Evolutionary conservation across 2,888 invertebrate genomes (phyloP), one percentile per base, ranked within the genome.

Genomic region (Eulithis prunata): DNA sequence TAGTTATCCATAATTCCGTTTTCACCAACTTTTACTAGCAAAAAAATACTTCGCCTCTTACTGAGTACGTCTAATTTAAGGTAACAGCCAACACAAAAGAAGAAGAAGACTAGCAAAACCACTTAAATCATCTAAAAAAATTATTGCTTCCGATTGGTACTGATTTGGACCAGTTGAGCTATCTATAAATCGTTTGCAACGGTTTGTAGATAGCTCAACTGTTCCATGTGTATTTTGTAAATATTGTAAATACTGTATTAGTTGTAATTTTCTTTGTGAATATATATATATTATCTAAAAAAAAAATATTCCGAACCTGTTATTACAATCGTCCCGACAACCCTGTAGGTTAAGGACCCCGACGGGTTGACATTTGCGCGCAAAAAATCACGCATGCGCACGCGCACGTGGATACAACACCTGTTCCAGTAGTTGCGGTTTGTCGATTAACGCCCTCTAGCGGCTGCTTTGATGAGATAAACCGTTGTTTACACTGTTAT

Each of bases 381-480:
- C 75, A 80, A 83, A 83, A 82, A 84, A 83, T 83, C 84, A 83
- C 81, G 78, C 58, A 64, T 59, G 72, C 58, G 55, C 56, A 71
- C 55, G 56, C 56, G 65, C 58, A 71, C 57, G 64, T 66, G 66
- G 58, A 53, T 62, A 56, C 72, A 72, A 75, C 76, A 76, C 76
- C 78, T 78, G 66, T 69, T 63, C 46, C 36, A 36, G 38, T 46
- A 36, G 38, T 46, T 62, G 59, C 61, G 64, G 66, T 64, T 58
- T 54, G 51, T 8, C 49, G 62, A 52, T 65, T 58, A 14, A 8
- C 46, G 54, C 28, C 41, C 13, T 47, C 43, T 53, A 46, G 11
- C 56, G 28, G 13, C 36, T 36, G 12, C n/a, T 57, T 62, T 46
- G 52, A 63, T 57, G 13, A 57, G 57, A 57, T 46, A 46, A 49